Percentiles rank a stretch among this genome's conserved stretches.
These are phyloP conservation scores for Thumatha senex DNA, from an alignment of 2,888 invertebrate genomes.

Conservation along the genomic window DNA sequence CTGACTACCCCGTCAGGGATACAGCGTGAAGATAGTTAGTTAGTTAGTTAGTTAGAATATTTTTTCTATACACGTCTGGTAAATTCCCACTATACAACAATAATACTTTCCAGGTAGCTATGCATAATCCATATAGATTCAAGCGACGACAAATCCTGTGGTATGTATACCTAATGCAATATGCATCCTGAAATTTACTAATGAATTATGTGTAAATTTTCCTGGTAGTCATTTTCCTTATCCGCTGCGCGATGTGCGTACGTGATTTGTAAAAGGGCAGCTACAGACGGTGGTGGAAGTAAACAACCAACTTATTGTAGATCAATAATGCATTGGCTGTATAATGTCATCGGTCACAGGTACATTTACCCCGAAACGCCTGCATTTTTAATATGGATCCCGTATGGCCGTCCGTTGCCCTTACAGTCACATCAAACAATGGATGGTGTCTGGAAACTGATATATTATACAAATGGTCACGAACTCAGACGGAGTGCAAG, in stretches of 20 bases:
- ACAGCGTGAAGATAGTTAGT: too few relatives aligned
- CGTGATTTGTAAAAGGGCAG: slow-evolving; percentile 36
- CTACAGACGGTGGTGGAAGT: slow-evolving; percentile 32
- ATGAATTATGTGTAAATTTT: slow-evolving; percentile 12
- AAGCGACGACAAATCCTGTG: too few relatives aligned
- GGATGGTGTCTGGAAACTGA: neutral
- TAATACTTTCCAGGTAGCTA: too few relatives aligned
- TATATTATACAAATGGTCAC: neutral
- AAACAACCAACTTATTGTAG: slow-evolving; percentile 36
- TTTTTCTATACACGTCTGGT: too few relatives aligned
- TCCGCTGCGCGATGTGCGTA: slow-evolving; percentile 13
- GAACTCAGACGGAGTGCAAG: too few relatives aligned
- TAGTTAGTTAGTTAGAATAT: too few relatives aligned
- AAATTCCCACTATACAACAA: too few relatives aligned
- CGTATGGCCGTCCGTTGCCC: slow-evolving; percentile 52
- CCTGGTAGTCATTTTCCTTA: slow-evolving; percentile 22
- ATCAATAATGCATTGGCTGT: slow-evolving; percentile 66
- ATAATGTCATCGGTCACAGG: slow-evolving; percentile 57
- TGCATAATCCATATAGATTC: too few relatives aligned
- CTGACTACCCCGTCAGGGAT: too few relatives aligned
- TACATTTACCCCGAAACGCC: slow-evolving; percentile 68
- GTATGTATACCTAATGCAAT: slow-evolving; percentile 2
- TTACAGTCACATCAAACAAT: slow-evolving; percentile 31
- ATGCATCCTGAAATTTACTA: neutral
- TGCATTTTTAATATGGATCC: slow-evolving; percentile 52